Base-by-base conservation (phyloP, 1,140 invertebrate species). In the Eumaeus atala region DNA sequence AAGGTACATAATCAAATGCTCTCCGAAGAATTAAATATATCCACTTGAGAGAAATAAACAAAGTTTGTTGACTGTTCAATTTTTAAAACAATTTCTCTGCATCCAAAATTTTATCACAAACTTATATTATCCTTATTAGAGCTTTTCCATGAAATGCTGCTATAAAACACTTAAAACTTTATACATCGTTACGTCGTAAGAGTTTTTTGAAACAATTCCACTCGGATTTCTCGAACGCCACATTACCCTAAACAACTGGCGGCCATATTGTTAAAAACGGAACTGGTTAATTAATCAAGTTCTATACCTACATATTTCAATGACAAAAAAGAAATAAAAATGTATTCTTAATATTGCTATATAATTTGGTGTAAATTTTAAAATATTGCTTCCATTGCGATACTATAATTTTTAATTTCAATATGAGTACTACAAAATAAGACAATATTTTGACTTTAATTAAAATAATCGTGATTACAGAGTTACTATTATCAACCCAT, bases 11-110 rank as follows among this genome's bases (percentile, higher is more conserved):
- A 77, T 87, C 74, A 66, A 72, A 60, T 76, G 75, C 73, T 75
- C 63, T 66, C 54, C 50, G 67, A 54, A 72, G 73, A 70, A 83
- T 75, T 71, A 76, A 74, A 76, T 77, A 70, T 67, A 74, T 74
- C 68, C 74, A 77, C 79, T 80, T 61, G 67, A 80, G 71, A 81
- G 77, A 82, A 84, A 87, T 79, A 87, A 88, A 87, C 83, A 88
- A 88, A 88, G 78, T 88, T 88, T 88, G 84, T 88, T 88, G 84
- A 87, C 82, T 88, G 77, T 84, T 78, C 75, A 84, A 84, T 84
- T 82, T 84, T 55, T 67, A 74, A 75, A 64, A 68, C 70, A 70
- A 79, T 80, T 74, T 78, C 64, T 70, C 64, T 65, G 70, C 70
- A 75, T 82, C 77, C 70, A 77, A 72, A 80, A 81, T 70, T 84